These are phyloP conservation scores for Papilio glaucus DNA, from an alignment of 1,140 invertebrate genomes.

Conservation along the genomic window DNA sequence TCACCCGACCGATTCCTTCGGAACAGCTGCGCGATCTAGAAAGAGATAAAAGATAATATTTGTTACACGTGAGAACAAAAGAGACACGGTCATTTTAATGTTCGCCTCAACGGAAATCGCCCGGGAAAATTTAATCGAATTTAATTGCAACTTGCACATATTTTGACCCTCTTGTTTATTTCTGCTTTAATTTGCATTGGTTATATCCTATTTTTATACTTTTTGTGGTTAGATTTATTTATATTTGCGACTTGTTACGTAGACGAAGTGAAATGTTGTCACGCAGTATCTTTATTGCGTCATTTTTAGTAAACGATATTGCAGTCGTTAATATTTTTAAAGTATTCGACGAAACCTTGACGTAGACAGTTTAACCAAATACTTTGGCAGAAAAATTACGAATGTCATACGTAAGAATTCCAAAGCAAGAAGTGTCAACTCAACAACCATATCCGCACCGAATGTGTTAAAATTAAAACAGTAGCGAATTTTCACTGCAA, in stretches of 20 bases:
- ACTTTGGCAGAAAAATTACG: neutral
- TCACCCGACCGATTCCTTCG: slow-evolving; percentile 26
- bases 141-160: neutral
- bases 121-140: slow-evolving; percentile 30
- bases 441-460: too few species aligned
- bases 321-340: neutral
- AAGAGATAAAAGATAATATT: slow-evolving; percentile 2
- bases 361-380: neutral
- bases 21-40: neutral
- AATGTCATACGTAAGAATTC: neutral
- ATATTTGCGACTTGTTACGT: neutral
- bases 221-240: neutral
- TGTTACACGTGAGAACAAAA: neutral
- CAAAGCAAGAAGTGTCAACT: neutral
- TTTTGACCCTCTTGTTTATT: neutral
- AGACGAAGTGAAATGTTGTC: neutral
- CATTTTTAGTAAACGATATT: slow-evolving; percentile 1
- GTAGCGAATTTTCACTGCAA: neutral
- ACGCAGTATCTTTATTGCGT: neutral
- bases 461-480: too few species aligned
- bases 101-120: slow-evolving; percentile 27
- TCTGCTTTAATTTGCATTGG: neutral
- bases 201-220: neutral
- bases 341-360: neutral
- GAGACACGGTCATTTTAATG: slow-evolving; percentile 3